These are phyloP conservation scores for Orchesellides sinensis DNA, from an alignment of 2,888 invertebrate genomes.

Conservation along the genomic window DNA sequence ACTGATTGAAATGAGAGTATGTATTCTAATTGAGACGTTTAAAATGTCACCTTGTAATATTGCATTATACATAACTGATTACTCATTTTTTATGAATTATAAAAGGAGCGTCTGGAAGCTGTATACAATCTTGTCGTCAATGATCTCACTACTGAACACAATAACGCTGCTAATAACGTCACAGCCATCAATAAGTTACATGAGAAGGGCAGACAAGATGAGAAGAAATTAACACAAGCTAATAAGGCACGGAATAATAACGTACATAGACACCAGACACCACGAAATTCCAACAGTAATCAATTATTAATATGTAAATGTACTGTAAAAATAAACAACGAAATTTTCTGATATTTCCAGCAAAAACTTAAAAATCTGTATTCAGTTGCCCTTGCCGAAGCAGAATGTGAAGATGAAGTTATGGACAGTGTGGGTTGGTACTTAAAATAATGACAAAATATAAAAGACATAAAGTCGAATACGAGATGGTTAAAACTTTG, in stretches of 20 bases:
- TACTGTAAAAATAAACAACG: too few relatives aligned
- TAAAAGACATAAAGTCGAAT: too few relatives aligned
- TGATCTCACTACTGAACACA: constrained; percentile 88
- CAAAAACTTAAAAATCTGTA: constrained; percentile 89
- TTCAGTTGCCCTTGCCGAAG: constrained; percentile 87
- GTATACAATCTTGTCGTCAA: constrained; percentile 85
- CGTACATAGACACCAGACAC: too few relatives aligned
- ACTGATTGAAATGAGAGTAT: too few relatives aligned
- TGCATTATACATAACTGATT: too few relatives aligned
- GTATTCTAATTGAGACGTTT: too few relatives aligned
- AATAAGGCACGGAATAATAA: constrained; percentile 78
- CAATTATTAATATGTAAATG: too few relatives aligned
- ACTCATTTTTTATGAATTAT: constrained; percentile 63
- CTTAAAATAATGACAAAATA: too few relatives aligned
- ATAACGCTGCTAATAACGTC: constrained; percentile 88
- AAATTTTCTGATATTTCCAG: constrained; percentile 77
- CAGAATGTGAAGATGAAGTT: constrained; percentile 91
- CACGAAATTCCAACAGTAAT: too few relatives aligned
- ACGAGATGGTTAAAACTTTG: too few relatives aligned
- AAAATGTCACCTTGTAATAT: too few relatives aligned
- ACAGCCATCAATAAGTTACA: constrained; percentile 88
- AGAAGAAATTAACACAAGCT: constrained; percentile 78
- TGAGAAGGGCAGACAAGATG: constrained; percentile 78
- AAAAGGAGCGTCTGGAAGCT: constrained; percentile 89
- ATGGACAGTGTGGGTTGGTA: too few relatives aligned